phyloP scores from a whole-genome alignment of 92 coral and sea anemone genomes.

The Nematostella vectensis region DNA sequence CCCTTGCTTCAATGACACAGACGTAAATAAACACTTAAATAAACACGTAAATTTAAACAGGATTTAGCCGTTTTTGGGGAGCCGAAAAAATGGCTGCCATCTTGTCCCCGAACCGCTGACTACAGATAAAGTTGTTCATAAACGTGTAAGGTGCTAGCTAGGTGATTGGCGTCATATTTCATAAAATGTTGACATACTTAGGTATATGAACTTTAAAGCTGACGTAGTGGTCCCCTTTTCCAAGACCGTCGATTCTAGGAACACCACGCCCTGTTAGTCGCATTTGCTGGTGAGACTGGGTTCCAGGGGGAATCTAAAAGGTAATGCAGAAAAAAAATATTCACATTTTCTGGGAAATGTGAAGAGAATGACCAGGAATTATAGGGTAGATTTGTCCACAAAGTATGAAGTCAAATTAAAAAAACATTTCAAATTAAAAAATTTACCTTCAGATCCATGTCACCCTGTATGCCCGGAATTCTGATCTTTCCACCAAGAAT shows the following conservation, averaged over 20 bases:
- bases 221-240: slow-evolving; percentile 88
- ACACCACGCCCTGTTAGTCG: slow-evolving; percentile 87
- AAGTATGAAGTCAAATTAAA: neutral
- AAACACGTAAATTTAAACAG: no score
- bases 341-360: neutral
- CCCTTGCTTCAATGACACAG: no score
- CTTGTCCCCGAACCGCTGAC: no score
- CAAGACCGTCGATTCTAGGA: slow-evolving; percentile 82
- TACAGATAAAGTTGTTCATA: no score
- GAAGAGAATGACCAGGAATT: no score
- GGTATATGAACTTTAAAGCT: slow-evolving; percentile 91
- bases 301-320: slow-evolving; percentile 83
- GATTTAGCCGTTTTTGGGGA: no score
- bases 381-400: neutral
- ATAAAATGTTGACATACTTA: slow-evolving; percentile 86
- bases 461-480: slow-evolving; percentile 90
- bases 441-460: slow-evolving; percentile 72
- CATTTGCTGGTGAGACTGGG: slow-evolving; percentile 92
- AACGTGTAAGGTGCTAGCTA: no score
- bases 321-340: neutral
- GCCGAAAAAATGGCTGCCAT: no score
- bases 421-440: neutral
- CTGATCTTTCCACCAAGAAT: slow-evolving; percentile 87
- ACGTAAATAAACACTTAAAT: no score
- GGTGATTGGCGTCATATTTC: no score